phyloP scores from a whole-genome alignment of 1,140 invertebrate species.

The Dendroctonus valens region DNA sequence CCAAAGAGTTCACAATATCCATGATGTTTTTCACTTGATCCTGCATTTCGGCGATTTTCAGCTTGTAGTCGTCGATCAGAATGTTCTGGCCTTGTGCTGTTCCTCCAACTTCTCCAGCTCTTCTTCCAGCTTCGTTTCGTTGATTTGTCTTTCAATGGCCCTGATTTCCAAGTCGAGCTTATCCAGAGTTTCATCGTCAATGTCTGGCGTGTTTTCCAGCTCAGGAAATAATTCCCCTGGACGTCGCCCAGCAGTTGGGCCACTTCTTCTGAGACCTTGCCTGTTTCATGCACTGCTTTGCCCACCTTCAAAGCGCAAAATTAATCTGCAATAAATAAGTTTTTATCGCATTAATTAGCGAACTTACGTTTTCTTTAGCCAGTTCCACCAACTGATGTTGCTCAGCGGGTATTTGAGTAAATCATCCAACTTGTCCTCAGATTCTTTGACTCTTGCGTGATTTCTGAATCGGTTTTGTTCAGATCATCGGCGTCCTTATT shows the following conservation, averaged over 20 bases:
- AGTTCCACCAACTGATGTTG: no score
- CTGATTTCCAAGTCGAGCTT: slow-evolving; percentile 71
- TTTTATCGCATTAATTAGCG: no score
- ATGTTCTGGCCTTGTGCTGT: slow-evolving; percentile 71
- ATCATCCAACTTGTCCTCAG: no score
- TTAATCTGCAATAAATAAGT: no score
- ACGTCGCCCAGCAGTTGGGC: slow-evolving; percentile 54
- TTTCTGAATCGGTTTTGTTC: no score
- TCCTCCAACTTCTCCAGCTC: slow-evolving; percentile 70
- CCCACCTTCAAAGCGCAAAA: no score
- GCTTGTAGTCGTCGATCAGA: slow-evolving; percentile 79
- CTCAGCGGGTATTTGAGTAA: no score
- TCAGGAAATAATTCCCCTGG: no score
- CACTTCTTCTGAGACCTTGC: slow-evolving; percentile 31
- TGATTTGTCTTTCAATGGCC: slow-evolving; percentile 71
- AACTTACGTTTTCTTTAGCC: no score
- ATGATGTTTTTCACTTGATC: slow-evolving; percentile 85
- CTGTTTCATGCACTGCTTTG: no score
- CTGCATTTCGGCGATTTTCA: slow-evolving; percentile 72
- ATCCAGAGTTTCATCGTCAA: slow-evolving; percentile 69
- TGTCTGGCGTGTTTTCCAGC: slow-evolving; percentile 73
- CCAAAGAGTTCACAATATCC: slow-evolving; percentile 78
- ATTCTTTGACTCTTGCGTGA: no score
- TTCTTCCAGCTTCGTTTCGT: slow-evolving; percentile 71
- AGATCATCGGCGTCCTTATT: no score